Evolutionary conservation across 2,888 invertebrate genomes (phyloP), one percentile per base, ranked within the genome.

Genomic region (Dysmachus trigonus): DNA sequence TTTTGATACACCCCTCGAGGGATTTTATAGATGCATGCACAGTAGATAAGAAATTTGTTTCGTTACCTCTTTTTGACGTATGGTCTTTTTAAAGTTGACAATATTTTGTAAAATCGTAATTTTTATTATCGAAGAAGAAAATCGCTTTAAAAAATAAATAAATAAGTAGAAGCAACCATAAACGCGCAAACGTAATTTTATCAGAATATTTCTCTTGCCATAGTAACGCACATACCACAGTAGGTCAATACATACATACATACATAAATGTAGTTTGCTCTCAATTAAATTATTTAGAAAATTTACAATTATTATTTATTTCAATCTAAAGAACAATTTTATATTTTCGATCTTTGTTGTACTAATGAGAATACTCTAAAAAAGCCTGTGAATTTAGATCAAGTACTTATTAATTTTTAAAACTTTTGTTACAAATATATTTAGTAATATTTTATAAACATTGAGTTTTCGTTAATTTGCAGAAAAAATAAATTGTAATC

Each of bases 371-470:
- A 79, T 79, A 79, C 79, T 79, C 79, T 51, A 47, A n/a, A 35
- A 76, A 51, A 79, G n/a, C 13, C 79, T 79, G 79, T 79, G 79
- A 79, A 51, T 51, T 47, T 79, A 79, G 79, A 79, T 47, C 31
- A 79, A 79, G 79, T 79, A 79, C 79, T 79, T 79, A 79, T 79
- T 79, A 79, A 79, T 51, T 79, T 79, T 79, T 79, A 79, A 35
- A 79, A 51, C 15, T 79, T 79, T 79, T 79, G 79, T 79, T 79
- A 79, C 51, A 79, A 79, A 79, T 79, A 51, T 79, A 79, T 51
- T 79, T 79, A 30, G n/a, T 79, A 79, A 51, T 35, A 51, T 79
- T 79, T 79, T 79, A 79, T 76, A 35, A 62, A 27, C 18, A 35
- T 35, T 35, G 15, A 38, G 33, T 22, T 18, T 74, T 74, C 18